Evolutionary conservation across 2,113 vertebrate genomes (phyloP), one percentile per base, ranked within the genome.

Genomic region (Neolamprologus sp.): DNA sequence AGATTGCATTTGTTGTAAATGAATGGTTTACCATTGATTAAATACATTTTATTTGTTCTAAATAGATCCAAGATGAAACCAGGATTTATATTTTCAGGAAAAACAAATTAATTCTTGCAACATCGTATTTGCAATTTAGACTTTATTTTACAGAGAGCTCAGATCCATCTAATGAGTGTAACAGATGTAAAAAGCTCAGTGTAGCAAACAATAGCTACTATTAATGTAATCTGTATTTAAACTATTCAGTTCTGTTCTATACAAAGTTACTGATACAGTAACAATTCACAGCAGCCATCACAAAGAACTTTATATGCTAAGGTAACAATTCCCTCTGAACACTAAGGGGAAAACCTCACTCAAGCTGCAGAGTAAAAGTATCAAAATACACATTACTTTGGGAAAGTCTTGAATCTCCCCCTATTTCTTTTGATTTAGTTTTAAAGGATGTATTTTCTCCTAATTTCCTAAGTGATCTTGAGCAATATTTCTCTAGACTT

Each of bases 1-100:
- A 97, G 95, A 97, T 97, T 97, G 97, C 95, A 96, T 96, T 97
- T 96, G 96, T 97, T 97, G 97, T 96, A 97, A 98, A 97, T 97
- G 96, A 97, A 98, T 97, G 97, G 96, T 96, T 97, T 95, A 96
- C 92, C 95, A 95, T 96, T 97, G 96, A 97, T 97, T 97, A 92
- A 95, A 92, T 94, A 92, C 84, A 95, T 91, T 91, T 79, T 85
- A 90, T 94, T 91, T 89, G 8, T 85, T 88, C 42, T 40, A 26
- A 80, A 81, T 68, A 78, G 45, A 23, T 82, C 31, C 17, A n/a
- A 81, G 23, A 85, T 84, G 49, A 63, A 88, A 91, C 58, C 28
- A 21, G 7, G 37, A 83, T 71, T 35, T 33, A 68, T 65, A 73
- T 78, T 81, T 85, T 42, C 5, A 85, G 17, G 75, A 80, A 9